These are phyloP conservation scores for Ictalurus punctatus DNA, from an alignment of 2,113 vertebrate species.

Conservation along the genomic window DNA sequence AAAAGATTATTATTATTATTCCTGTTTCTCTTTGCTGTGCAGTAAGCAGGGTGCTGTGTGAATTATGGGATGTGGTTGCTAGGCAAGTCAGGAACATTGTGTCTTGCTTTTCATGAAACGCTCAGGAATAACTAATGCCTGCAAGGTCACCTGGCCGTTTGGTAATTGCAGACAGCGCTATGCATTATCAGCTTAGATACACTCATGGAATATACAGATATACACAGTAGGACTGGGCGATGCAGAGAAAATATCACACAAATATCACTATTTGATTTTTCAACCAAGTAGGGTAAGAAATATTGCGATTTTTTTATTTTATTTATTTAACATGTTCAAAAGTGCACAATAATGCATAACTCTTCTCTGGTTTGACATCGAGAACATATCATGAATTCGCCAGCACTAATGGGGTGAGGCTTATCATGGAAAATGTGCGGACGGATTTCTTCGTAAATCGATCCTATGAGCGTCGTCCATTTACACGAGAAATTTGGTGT, in stretches of 20 bases:
- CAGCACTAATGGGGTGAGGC: no score
- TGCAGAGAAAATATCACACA: not conserved
- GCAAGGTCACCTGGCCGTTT: conserved; percentile 32
- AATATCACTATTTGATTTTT: not conserved
- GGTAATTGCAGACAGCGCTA: conserved; percentile 26
- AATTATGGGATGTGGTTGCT: conserved; percentile 46
- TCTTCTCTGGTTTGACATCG: no score
- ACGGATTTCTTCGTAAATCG: no score
- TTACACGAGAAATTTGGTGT: no score
- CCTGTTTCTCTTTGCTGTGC: not conserved
- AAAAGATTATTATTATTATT: no score
- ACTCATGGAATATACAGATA: not conserved
- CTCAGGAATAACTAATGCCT: conserved; percentile 19
- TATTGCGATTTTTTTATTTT: no score
- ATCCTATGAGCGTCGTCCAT: no score
- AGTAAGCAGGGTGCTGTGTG: conserved; percentile 41
- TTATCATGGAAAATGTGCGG: no score
- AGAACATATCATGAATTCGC: no score
- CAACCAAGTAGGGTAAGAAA: no score
- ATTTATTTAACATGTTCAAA: not conserved
- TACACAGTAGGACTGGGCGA: not conserved
- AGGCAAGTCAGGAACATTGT: conserved; percentile 22
- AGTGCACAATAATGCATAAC: not conserved
- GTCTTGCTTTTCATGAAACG: conserved; percentile 25
- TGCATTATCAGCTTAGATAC: conserved; percentile 51